These are phyloP conservation scores for Euwallacea similis DNA, from an alignment of 1,140 invertebrate genomes.

Conservation along the genomic window DNA sequence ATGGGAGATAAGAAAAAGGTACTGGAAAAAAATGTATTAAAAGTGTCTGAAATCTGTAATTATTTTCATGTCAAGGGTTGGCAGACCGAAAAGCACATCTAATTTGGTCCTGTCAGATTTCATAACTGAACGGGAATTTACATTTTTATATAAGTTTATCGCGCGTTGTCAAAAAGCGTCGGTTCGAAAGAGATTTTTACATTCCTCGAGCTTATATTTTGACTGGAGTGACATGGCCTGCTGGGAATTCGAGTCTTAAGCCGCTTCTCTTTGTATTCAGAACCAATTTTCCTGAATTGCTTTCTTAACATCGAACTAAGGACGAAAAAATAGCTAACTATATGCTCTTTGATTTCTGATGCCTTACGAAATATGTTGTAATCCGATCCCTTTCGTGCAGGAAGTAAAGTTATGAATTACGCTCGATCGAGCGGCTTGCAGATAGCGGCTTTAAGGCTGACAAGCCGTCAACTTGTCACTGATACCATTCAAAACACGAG, in stretches of 20 bases:
- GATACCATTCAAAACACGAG: constrained; percentile 31
- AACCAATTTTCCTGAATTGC: background rate
- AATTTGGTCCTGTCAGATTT: constrained; percentile 29
- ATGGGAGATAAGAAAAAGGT: background rate
- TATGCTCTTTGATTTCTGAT: background rate
- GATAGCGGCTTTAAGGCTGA: constrained; percentile 21
- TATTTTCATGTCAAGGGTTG: constrained; percentile 11
- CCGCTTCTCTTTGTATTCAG: background rate
- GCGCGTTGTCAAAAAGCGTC: constrained; percentile 14
- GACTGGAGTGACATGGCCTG: constrained; percentile 11
- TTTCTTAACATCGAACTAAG: background rate
- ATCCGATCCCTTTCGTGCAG: constrained; percentile 7
- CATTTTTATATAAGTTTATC: constrained; percentile 24
- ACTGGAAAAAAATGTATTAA: too few species aligned
- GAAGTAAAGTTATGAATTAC: constrained; percentile 23
- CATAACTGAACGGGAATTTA: constrained; percentile 28
- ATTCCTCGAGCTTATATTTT: constrained; percentile 22
- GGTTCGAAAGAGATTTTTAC: constrained; percentile 20
- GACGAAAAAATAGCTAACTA: background rate
- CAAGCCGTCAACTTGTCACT: constrained; percentile 34
- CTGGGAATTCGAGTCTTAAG: constrained; percentile 3
- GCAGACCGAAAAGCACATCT: constrained; percentile 27
- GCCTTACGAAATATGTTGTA: background rate
- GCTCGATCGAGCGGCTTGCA: constrained; percentile 28
- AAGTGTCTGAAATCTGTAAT: constrained; percentile 8